Percentiles rank a stretch among this genome's conserved stretches.
Evolutionary conservation across 2,113 vertebrate genomes (phyloP).

Genomic region (Sinocyclocheilus grahami): DNA sequence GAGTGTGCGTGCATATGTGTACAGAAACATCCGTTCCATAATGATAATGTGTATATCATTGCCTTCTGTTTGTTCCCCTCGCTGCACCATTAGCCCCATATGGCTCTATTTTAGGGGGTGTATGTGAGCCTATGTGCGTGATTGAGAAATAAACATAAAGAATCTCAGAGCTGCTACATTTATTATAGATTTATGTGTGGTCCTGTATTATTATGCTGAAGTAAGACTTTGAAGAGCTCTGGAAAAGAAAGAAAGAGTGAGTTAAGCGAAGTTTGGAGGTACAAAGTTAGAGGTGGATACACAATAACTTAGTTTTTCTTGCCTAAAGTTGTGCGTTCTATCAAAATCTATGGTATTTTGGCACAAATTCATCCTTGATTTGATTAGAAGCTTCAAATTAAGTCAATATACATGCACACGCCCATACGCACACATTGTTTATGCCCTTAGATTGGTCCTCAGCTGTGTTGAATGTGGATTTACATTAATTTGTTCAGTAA

Average conservation of each 20-base stretch:
- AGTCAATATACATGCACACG: background rate
- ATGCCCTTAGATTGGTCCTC: background rate
- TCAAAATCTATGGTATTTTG: background rate
- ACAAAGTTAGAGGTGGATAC: background rate
- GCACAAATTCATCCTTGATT: background rate
- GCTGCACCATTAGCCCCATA: conserved; percentile 63
- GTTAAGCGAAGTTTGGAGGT: background rate
- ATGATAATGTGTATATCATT: conserved; percentile 57
- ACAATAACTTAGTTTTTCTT: background rate
- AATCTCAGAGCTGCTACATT: background rate
- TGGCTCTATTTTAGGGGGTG: conserved; percentile 50
- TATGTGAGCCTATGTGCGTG: background rate
- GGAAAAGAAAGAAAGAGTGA: background rate
- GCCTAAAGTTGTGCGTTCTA: background rate
- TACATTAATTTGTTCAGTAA: conserved; percentile 46
- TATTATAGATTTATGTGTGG: background rate
- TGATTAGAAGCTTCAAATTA: background rate
- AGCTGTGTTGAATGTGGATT: conserved; percentile 39
- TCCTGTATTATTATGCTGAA: background rate
- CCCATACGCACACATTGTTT: background rate
- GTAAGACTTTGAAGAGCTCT: background rate
- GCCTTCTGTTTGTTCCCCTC: conserved; percentile 54
- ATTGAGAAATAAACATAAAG: background rate
- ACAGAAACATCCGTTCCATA: conserved; percentile 39
- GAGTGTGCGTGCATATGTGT: background rate